Evolutionary conservation across 1,140 invertebrate genomes (phyloP), one percentile per base, ranked within the genome.

Genomic region (Leptopilina clavipes): DNA sequence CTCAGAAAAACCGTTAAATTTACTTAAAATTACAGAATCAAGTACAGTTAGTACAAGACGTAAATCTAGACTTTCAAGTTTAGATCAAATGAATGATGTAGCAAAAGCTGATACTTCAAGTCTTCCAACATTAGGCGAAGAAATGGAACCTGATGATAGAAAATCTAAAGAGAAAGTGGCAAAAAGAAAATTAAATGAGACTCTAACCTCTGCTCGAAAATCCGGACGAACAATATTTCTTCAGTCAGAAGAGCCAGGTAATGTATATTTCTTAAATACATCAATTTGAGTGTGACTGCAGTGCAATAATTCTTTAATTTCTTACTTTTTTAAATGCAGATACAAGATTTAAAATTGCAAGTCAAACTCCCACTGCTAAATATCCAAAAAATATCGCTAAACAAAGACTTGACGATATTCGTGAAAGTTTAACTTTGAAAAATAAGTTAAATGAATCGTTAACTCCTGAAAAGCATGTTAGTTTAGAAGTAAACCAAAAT

Each of bases 401-500:
- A 19, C 79, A 85, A 10, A 80, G 86, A 22, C 74, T 88, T 59
- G 72, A 80, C n/a, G 80, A 70, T 72, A 73, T 86, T 71, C 81
- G 79, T 45, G 78, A 52, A 73, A 82, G 70, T 65, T 72, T 86
- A 14, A 76, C 17, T 22, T 9, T n/a, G 12, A 48, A 79, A 44
- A 70, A 11, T 12, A 48, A 73, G 70, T 8, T 19, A 9, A 11
- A 76, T 9, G 52, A 70, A 22, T 44, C 37, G 8, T 31, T 10
- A 10, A 17, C 12, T 10, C 3, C 37, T 43, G 10, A 18, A 22
- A 18, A 18, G 8, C 17, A 11, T 19, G 17, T 44, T 18, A 44
- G 18, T 9, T 71, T 71, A 12, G 43, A 18, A 19, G 17, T 17
- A 5, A 71, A 19, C 3, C 37, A 18, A 17, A 12, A n/a, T 71